These are phyloP conservation scores for Drosophila dunni DNA, from an alignment of 1,140 invertebrate genomes.

Conservation along the genomic window DNA sequence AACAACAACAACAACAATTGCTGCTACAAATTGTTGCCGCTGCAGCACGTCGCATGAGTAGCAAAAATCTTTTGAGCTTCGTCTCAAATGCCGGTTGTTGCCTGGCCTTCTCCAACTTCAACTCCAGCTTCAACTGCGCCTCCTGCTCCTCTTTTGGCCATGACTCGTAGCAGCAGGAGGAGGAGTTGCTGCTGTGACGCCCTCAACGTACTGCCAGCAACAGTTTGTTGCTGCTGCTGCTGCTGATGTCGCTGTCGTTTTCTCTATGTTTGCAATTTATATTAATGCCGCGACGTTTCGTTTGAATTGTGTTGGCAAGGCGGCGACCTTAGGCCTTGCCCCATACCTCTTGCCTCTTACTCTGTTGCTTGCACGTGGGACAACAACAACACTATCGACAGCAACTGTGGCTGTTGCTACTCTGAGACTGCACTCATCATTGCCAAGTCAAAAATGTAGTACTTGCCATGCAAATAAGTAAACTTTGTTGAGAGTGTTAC, in stretches of 20 bases:
- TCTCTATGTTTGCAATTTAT: conserved; percentile 53
- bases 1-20: conserved; percentile 43
- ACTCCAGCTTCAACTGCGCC: not conserved
- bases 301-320: conserved; percentile 40
- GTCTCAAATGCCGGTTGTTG: conserved; percentile 37
- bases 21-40: conserved; percentile 43
- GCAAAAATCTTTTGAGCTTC: conserved; percentile 52
- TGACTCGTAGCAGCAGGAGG: conserved; percentile 4
- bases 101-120: not conserved
- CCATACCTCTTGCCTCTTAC: conserved; percentile 9
- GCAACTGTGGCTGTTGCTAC: not conserved
- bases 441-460: not conserved
- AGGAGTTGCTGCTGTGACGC: conserved; percentile 36
- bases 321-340: conserved; percentile 32
- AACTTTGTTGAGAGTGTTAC: conserved; percentile 2
- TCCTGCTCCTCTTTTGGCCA: not conserved
- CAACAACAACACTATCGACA: conserved; percentile 16
- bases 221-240: conserved; percentile 18
- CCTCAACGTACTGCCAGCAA: conserved; percentile 31
- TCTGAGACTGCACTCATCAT: not conserved
- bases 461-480: conserved; percentile 14
- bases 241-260: conserved; percentile 35
- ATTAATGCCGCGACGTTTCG: conserved; percentile 47
- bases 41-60: conserved; percentile 39
- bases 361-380: conserved; percentile 5